Conservation (phyloP, 2,888 invertebrate genomes). For the Drosophila atroscutellata region DNA sequence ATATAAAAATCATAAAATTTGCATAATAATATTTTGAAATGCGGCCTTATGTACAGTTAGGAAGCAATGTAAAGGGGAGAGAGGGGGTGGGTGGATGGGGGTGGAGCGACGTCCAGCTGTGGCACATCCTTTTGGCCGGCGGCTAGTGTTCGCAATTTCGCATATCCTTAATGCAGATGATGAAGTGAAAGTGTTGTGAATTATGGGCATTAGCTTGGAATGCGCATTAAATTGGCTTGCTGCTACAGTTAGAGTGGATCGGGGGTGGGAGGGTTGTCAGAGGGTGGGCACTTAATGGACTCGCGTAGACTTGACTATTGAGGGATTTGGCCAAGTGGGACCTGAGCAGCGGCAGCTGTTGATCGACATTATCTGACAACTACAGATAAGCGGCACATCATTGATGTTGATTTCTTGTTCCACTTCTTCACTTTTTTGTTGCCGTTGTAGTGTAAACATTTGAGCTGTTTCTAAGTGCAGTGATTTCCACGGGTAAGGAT, state of each 20-base stretch:
- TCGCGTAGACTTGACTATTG: slow-evolving; percentile 32
- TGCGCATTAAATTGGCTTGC: slow-evolving; percentile 43
- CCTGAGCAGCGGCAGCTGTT: slow-evolving; percentile 60
- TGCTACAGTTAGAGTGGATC: background rate
- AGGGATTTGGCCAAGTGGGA: slow-evolving; percentile 61
- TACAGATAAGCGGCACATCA: slow-evolving; percentile 64
- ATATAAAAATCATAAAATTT: slow-evolving; percentile 82
- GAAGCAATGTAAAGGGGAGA: background rate
- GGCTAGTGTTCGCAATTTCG: slow-evolving; percentile 38
- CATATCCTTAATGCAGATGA: slow-evolving; percentile 58
- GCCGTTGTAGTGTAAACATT: slow-evolving; percentile 57
- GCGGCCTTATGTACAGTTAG: slow-evolving; percentile 30
- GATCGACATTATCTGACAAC: slow-evolving; percentile 73
- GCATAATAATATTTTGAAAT: slow-evolving; percentile 81
- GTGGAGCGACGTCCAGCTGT: slow-evolving; percentile 47
- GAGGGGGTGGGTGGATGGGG: background rate
- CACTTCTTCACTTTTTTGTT: slow-evolving; percentile 7
- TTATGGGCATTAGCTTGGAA: slow-evolving; percentile 65
- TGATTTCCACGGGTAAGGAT: slow-evolving; percentile 69
- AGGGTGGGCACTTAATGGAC: slow-evolving; percentile 26
- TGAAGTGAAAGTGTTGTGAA: slow-evolving; percentile 80
- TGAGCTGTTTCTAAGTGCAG: slow-evolving; percentile 41
- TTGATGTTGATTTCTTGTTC: slow-evolving; percentile 17
- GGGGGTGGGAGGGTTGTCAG: background rate
- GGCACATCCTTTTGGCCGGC: slow-evolving; percentile 46